These are phyloP conservation scores for Corythornis madagascariensis DNA, from an alignment of 2,113 vertebrate genomes.

Conservation along the genomic window DNA sequence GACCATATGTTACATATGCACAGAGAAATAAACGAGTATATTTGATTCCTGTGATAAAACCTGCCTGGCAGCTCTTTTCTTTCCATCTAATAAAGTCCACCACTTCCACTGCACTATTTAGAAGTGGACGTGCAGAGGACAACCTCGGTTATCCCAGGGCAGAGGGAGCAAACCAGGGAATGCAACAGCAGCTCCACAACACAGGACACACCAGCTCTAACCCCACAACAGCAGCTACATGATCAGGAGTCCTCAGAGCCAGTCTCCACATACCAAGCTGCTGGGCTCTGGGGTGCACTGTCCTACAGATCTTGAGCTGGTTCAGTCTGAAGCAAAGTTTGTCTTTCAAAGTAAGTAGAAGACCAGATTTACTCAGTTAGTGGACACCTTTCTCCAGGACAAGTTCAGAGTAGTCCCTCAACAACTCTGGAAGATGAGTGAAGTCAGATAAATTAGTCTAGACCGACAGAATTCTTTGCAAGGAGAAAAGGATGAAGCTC, in stretches of 20 bases:
- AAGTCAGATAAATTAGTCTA: neutral
- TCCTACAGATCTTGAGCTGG: neutral
- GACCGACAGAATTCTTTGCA: neutral
- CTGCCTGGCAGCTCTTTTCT: neutral
- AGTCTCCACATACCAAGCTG: neutral
- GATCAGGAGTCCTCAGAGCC: neutral
- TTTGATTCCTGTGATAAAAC: neutral
- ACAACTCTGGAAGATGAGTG: neutral
- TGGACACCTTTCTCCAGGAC: neutral
- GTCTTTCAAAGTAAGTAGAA: neutral
- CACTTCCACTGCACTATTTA: neutral
- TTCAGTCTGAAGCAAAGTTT: neutral
- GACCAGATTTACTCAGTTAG: neutral
- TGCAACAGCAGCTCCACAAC: neutral
- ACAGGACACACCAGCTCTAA: neutral
- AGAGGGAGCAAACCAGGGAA: neutral
- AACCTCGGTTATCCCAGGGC: neutral
- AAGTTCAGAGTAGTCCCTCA: neutral
- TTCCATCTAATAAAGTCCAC: neutral
- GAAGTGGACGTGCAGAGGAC: neutral
- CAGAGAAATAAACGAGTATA: neutral
- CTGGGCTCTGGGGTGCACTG: fast-evolving
- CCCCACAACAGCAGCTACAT: fast-evolving
- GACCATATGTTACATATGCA: neutral
- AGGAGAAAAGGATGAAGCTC: neutral